A percentile compares a stretch with the other conserved stretches of the same genome.
Conservation (phyloP, 2,797 vertebrate genomes). For the Brachymystax lenok region DNA sequence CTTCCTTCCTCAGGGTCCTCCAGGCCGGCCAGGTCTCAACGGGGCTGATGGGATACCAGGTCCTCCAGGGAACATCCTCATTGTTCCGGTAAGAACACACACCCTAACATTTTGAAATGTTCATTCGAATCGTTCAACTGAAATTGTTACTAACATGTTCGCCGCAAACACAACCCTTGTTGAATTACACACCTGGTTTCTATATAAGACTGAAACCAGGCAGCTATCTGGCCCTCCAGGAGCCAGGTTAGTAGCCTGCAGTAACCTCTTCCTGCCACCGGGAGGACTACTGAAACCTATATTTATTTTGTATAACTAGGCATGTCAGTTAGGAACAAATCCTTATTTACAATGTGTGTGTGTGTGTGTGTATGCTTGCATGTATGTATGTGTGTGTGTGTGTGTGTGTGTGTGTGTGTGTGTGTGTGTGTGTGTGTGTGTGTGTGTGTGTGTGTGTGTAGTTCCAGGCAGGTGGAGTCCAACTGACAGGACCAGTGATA, state of each 20-base stretch:
- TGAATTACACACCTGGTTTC: no score
- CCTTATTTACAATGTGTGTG: not conserved
- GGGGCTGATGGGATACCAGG: constrained; percentile 93
- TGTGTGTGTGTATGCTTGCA: constrained; percentile 23
- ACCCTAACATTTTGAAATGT: no score
- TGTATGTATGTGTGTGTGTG: constrained; percentile 17
- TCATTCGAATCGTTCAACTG: no score
- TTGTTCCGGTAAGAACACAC: constrained; percentile 84
- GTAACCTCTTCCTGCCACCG: no score
- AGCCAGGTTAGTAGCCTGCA: no score
- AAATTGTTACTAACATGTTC: no score
- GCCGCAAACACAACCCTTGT: no score
- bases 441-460: constrained; percentile 51
- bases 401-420: not conserved
- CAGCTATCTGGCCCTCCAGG: no score
- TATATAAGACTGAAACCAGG: no score
- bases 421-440: constrained; percentile 22
- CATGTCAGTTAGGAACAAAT: no score
- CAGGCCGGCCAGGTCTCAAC: constrained; percentile 86
- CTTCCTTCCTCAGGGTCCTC: constrained; percentile 80
- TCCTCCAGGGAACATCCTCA: constrained; percentile 92
- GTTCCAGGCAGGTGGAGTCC: constrained; percentile 89
- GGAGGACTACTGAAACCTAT: not conserved
- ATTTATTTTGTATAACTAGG: no score
- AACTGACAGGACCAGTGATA: constrained; percentile 81